phyloP scores from a whole-genome alignment of 2,888 invertebrate species.

The Rotaria magnacalcarata region DNA sequence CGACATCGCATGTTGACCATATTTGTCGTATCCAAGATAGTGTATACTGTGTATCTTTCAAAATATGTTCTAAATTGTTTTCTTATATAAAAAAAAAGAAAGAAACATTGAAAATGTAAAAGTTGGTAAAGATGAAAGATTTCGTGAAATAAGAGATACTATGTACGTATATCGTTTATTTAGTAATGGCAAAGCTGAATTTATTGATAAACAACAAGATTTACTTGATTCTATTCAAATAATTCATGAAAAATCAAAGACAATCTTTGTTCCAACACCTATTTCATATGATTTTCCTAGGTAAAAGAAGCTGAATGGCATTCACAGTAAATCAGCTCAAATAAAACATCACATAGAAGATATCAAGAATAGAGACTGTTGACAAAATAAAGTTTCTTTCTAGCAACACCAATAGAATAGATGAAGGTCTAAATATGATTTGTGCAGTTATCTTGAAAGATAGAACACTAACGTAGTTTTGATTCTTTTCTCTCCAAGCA shows the following conservation, averaged over 20 bases:
- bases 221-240: conserved; percentile 77
- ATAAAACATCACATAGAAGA: no score
- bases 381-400: no score
- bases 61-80: no score
- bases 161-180: conserved; percentile 76
- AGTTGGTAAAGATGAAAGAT: conserved; percentile 82
- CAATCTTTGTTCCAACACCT: conserved; percentile 78
- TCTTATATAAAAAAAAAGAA: conserved; percentile 64
- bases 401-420: no score
- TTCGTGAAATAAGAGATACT: conserved; percentile 82
- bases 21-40: conserved; percentile 52
- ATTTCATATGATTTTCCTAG: conserved; percentile 84
- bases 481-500: no score
- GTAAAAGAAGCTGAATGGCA: conserved; percentile 57
- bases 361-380: no score
- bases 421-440: no score
- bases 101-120: conserved; percentile 82
- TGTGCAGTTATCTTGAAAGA: no score
- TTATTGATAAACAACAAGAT: conserved; percentile 75
- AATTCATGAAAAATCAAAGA: conserved; percentile 79
- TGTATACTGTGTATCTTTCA: no score
- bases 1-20: conserved; percentile 72
- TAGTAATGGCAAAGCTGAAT: conserved; percentile 73
- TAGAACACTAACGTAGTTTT: no score
- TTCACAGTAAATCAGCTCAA: no score